These are phyloP conservation scores for Centrocercus urophasianus DNA, from an alignment of 2,113 vertebrate species.

Conservation along the genomic window DNA sequence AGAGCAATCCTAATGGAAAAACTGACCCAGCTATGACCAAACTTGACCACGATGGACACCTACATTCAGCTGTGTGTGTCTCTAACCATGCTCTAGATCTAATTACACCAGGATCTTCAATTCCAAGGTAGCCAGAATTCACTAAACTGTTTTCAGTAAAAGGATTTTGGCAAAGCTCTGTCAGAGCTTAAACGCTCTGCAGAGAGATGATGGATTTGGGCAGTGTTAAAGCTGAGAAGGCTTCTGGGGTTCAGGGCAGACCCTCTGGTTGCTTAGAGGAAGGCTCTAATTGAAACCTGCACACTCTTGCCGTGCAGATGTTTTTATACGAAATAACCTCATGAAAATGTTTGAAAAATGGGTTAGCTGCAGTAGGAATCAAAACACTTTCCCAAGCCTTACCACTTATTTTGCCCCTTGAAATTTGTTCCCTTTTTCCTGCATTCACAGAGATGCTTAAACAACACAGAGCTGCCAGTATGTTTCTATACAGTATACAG, in stretches of 20 bases:
- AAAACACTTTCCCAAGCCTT: constrained; percentile 2
- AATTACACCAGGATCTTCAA: background rate
- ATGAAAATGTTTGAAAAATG: background rate
- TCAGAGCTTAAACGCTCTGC: background rate
- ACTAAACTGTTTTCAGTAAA: background rate
- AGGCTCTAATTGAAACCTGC: constrained; percentile 1
- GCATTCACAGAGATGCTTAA: background rate
- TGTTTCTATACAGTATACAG: background rate
- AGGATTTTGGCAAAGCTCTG: background rate
- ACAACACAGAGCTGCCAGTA: background rate
- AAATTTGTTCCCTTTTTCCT: background rate
- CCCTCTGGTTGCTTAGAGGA: background rate
- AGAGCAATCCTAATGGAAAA: background rate
- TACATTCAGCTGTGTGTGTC: background rate
- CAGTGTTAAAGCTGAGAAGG: background rate
- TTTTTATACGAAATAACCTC: background rate
- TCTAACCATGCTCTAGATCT: background rate
- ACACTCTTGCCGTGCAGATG: background rate
- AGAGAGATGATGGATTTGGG: background rate
- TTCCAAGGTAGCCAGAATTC: background rate
- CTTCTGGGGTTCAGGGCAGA: background rate
- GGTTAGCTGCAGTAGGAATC: background rate
- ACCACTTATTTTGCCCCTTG: background rate
- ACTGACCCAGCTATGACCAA: background rate
- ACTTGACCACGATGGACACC: background rate